Conservation (phyloP, 2,888 invertebrate species). For the Ectemnius lituratus region DNA sequence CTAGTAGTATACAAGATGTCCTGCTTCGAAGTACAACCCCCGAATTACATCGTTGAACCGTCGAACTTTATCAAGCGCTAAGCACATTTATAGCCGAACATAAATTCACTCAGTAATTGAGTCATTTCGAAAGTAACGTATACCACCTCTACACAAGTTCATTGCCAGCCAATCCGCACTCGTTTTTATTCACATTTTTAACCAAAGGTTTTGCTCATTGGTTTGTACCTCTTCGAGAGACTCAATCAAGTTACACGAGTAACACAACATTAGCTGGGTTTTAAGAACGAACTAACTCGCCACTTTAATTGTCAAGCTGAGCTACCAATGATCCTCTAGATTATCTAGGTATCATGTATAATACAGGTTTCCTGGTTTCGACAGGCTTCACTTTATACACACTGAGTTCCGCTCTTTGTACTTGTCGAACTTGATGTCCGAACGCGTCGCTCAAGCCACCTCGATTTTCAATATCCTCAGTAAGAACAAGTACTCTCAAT, state of each 20-base stretch:
- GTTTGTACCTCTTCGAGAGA: slow-evolving; percentile 27
- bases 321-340: slow-evolving; percentile 32
- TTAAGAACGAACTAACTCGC: slow-evolving; percentile 12
- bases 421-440: slow-evolving; percentile 40
- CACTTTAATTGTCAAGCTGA: slow-evolving; percentile 21
- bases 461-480: not conserved
- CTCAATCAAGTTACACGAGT: not conserved
- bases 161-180: no score
- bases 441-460: slow-evolving; percentile 7
- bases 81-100: no score
- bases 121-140: no score
- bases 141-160: no score
- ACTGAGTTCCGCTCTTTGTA: slow-evolving; percentile 50
- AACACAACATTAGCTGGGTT: slow-evolving; percentile 10
- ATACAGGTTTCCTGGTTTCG: slow-evolving; percentile 37
- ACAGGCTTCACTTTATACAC: slow-evolving; percentile 51
- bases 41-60: slow-evolving; percentile 4
- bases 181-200: no score
- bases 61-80: no score
- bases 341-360: slow-evolving; percentile 48
- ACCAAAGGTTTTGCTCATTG: not conserved
- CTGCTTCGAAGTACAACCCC: slow-evolving; percentile 38
- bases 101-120: no score
- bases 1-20: slow-evolving; percentile 50
- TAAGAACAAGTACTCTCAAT: slow-evolving; percentile 18